These are phyloP conservation scores for Etheostoma nigrum DNA, from an alignment of 2,797 vertebrate species.

Conservation along the genomic window DNA sequence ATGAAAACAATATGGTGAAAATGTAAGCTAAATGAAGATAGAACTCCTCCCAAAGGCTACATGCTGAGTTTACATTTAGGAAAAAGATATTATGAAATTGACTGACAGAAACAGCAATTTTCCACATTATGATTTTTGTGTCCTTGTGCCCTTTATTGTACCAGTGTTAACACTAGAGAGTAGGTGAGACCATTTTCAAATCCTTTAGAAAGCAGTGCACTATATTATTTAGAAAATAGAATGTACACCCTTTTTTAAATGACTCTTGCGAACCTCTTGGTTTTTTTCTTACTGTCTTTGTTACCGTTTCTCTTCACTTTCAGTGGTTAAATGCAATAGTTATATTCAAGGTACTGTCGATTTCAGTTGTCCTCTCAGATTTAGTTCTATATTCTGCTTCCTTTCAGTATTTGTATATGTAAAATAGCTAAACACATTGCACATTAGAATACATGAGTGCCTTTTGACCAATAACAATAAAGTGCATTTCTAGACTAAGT, in stretches of 20 bases:
- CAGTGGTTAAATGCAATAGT: background rate
- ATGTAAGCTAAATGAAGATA: background rate
- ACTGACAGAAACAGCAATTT: constrained; percentile 1
- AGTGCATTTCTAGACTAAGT: background rate
- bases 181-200: background rate
- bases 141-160: background rate
- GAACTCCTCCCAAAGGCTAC: background rate
- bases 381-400: background rate
- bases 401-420: background rate
- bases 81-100: background rate
- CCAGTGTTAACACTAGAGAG: background rate
- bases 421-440: background rate
- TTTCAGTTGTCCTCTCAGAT: background rate
- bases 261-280: too few relatives aligned
- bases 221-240: background rate
- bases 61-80: background rate
- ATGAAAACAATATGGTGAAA: background rate
- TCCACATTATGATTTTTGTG: background rate
- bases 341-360: background rate
- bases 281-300: background rate
- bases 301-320: background rate
- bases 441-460: background rate
- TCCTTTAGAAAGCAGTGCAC: background rate
- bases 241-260: background rate
- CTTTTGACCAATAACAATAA: background rate